These are phyloP conservation scores for Archaeoteleia sp. DNA, from an alignment of 2,888 invertebrate species.

Conservation along the genomic window DNA sequence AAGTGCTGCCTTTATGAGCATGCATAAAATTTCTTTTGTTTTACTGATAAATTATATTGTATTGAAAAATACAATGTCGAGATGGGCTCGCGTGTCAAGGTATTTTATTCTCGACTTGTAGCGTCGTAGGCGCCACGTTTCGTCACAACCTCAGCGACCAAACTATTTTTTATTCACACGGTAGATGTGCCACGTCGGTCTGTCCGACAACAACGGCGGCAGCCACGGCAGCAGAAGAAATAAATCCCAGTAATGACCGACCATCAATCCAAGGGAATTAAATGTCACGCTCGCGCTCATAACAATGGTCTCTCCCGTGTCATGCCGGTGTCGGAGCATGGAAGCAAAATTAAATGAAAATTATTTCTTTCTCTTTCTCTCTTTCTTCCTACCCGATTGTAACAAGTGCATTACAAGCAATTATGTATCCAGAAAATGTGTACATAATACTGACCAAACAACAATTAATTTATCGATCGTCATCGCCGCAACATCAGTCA, in stretches of 20 bases:
- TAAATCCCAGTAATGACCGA: constrained; percentile 69
- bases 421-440: no score
- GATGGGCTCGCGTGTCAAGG: constrained; percentile 34
- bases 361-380: no score
- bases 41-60: constrained; percentile 24
- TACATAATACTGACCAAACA: no score
- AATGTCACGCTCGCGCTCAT: constrained; percentile 57
- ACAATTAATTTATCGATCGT: no score
- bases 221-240: constrained; percentile 62
- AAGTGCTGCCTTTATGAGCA: no score
- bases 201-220: constrained; percentile 34
- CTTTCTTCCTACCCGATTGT: no score
- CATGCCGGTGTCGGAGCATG: no score
- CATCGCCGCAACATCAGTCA: no score
- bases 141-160: constrained; percentile 44
- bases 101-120: constrained; percentile 24
- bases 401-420: no score
- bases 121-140: constrained; percentile 45
- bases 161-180: constrained; percentile 63
- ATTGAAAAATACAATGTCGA: no score
- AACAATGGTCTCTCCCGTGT: constrained; percentile 53
- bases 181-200: constrained; percentile 57
- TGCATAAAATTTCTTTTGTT: constrained; percentile 19
- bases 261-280: constrained; percentile 67
- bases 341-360: no score